Conservation (phyloP, 2,888 invertebrate genomes). For the Anarsia innoxiella region DNA sequence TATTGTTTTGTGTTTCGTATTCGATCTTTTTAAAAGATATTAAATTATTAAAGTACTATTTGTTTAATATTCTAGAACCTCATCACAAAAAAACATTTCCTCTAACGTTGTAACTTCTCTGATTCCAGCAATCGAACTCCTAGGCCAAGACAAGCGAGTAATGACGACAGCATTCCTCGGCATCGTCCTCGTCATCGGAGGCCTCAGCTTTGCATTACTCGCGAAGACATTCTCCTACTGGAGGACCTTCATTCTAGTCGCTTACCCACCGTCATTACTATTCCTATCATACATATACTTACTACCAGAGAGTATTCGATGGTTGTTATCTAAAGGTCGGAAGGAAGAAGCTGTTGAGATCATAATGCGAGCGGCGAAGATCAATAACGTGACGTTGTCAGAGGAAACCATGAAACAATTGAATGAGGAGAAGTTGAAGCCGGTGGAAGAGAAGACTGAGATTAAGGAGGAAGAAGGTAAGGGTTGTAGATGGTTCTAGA, state of each 20-base stretch:
- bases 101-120: no score
- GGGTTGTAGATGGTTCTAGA: no score
- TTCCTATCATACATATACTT: conserved; percentile 81
- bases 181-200: conserved; percentile 79
- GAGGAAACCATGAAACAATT: conserved; percentile 60
- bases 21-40: no score
- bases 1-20: no score
- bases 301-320: conserved; percentile 85
- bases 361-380: conserved; percentile 77
- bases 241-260: conserved; percentile 79
- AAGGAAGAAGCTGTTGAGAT: conserved; percentile 79
- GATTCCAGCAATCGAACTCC: conserved; percentile 59
- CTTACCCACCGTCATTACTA: conserved; percentile 81
- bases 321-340: conserved; percentile 82
- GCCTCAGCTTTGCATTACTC: conserved; percentile 79
- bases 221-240: conserved; percentile 83
- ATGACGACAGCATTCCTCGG: conserved; percentile 60
- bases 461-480: conserved; percentile 32
- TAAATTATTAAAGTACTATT: no score
- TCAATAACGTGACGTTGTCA: conserved; percentile 72
- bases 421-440: conserved; percentile 47
- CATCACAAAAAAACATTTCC: conserved; percentile 4
- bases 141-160: conserved; percentile 62
- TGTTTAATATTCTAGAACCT: no score
- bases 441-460: conserved; percentile 35